Conservation (phyloP, 64 coral and sea anemone species). For the Acropora tenuis region DNA sequence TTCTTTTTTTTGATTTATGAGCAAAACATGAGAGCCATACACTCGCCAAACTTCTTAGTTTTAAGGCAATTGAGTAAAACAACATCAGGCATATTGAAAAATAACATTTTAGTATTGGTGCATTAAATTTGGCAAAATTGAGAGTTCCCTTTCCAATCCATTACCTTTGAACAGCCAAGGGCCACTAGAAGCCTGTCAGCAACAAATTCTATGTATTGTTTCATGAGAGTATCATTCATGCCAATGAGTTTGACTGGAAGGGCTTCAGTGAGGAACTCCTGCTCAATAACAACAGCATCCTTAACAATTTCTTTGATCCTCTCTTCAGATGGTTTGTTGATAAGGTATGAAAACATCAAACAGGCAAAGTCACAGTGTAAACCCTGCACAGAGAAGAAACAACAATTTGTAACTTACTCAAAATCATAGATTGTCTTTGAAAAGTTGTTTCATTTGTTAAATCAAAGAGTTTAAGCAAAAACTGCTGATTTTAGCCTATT, state of each 20-base stretch:
- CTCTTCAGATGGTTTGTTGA: constrained; percentile 79
- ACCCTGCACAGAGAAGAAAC: constrained; percentile 24
- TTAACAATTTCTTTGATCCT: constrained; percentile 74
- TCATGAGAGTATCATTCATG: constrained; percentile 91
- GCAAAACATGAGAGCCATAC: too few relatives aligned
- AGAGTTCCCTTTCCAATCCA: too few relatives aligned
- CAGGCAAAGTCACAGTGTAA: constrained; percentile 97
- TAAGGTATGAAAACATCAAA: constrained; percentile 80
- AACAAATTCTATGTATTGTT: constrained; percentile 97
- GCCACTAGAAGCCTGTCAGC: constrained; percentile 84
- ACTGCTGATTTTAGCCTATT: neutral
- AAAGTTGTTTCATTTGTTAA: too few relatives aligned
- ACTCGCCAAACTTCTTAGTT: too few relatives aligned
- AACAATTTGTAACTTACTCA: neutral
- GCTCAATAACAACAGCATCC: constrained; percentile 91
- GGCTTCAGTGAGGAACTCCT: constrained; percentile 86
- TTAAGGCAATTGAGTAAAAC: too few relatives aligned
- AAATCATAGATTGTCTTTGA: neutral
- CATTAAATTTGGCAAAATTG: too few relatives aligned
- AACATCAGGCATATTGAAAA: too few relatives aligned
- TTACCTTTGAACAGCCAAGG: constrained; percentile 82
- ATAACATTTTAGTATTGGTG: too few relatives aligned
- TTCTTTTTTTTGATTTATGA: too few relatives aligned
- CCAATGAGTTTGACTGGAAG: constrained; percentile 87
- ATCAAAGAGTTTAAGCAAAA: too few relatives aligned